phyloP scores from a whole-genome alignment of 1,140 invertebrate genomes.

The Teleogryllus occipitalis region DNA sequence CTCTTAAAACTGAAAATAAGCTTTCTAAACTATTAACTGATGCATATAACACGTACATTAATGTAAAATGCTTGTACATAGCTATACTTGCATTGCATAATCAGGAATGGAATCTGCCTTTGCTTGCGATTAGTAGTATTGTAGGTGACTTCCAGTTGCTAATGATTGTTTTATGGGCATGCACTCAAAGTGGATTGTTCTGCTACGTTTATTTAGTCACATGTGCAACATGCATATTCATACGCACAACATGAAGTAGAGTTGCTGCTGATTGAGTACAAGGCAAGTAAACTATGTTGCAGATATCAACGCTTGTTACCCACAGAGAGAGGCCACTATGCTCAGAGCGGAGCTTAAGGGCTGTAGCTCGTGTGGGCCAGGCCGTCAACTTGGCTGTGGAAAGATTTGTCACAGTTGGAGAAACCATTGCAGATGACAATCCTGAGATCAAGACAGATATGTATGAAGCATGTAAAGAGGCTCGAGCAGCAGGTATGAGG shows the following conservation, averaged over 20 bases:
- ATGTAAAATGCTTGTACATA: neutral
- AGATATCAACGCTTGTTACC: slow-evolving; percentile 86
- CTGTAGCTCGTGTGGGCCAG: slow-evolving; percentile 86
- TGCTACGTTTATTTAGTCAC: neutral
- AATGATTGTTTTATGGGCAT: neutral
- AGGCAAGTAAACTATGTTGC: slow-evolving; percentile 24
- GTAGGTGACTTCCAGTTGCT: neutral
- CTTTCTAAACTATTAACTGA: neutral
- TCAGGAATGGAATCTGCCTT: neutral
- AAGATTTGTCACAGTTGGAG: slow-evolving; percentile 93
- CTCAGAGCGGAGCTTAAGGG: slow-evolving; percentile 40
- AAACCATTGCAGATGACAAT: slow-evolving; percentile 97
- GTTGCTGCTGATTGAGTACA: neutral
- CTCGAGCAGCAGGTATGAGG: slow-evolving; percentile 76
- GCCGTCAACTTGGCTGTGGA: slow-evolving; percentile 94
- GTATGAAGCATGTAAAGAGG: slow-evolving; percentile 96
- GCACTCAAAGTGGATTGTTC: neutral
- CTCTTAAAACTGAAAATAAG: neutral
- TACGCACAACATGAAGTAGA: neutral
- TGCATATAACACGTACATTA: neutral
- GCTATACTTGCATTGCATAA: slow-evolving; percentile 4
- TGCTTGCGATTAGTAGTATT: neutral
- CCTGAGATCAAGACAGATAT: slow-evolving; percentile 93
- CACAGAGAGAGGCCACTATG: slow-evolving; percentile 36
- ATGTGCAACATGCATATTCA: neutral